Evolutionary conservation across 2,888 invertebrate genomes (phyloP).

Genomic region (Calephelis perditalis): DNA sequence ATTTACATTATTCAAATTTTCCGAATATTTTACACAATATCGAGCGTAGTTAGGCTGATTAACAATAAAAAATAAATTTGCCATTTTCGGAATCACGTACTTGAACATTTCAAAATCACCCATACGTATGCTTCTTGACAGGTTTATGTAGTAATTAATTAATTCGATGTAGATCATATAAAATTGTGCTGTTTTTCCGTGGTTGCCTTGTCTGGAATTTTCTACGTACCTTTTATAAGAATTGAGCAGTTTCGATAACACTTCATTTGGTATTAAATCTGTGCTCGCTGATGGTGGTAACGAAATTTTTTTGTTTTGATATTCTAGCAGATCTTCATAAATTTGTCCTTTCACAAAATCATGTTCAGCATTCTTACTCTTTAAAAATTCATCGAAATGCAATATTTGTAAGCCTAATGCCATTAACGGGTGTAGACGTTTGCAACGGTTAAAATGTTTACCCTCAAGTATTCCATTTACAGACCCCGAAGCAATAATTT

Average conservation of each 20-base stretch:
- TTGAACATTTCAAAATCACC: constrained; percentile 29
- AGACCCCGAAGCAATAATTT: too few species aligned
- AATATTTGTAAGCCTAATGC: constrained; percentile 33
- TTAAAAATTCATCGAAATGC: constrained; percentile 35
- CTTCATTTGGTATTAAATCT: constrained; percentile 22
- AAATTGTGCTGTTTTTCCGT: constrained; percentile 29
- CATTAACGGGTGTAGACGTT: constrained; percentile 35
- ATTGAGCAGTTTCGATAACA: constrained; percentile 36
- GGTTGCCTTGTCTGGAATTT: constrained; percentile 10
- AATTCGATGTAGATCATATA: constrained; percentile 30
- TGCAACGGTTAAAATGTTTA: too few species aligned
- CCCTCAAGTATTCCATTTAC: too few species aligned
- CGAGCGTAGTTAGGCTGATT: constrained; percentile 31
- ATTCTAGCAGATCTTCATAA: constrained; percentile 39
- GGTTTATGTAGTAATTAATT: constrained; percentile 27
- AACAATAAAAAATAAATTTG: constrained; percentile 29
- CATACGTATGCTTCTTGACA: constrained; percentile 32
- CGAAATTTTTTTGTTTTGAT: too few species aligned
- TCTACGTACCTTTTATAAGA: constrained; percentile 33
- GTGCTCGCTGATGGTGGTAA: too few species aligned
- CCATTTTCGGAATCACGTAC: constrained; percentile 29
- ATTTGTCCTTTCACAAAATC: constrained; percentile 15
- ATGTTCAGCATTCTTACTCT: background rate
- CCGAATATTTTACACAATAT: constrained; percentile 20
- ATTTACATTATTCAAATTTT: constrained; percentile 19